Conservation (phyloP, 2,888 invertebrate genomes). For the Monochamus alternatus region DNA sequence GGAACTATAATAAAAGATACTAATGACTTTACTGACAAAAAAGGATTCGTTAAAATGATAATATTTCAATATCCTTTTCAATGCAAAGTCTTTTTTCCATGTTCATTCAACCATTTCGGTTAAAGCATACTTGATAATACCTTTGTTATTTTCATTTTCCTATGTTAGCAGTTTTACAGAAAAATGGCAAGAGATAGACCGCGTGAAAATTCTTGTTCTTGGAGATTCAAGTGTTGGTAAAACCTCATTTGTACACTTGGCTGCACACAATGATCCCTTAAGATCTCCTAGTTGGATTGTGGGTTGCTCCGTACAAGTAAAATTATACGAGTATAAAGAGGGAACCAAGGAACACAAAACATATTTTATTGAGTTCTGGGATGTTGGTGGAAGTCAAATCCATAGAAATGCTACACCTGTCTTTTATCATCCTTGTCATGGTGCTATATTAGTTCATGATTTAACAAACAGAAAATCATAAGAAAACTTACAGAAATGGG, state of each 20-base stretch:
- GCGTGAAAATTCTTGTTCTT: constrained; percentile 91
- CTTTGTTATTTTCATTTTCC: too few species aligned
- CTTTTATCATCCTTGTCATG: constrained; percentile 95
- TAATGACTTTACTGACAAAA: too few species aligned
- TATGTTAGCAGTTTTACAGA: too few species aligned
- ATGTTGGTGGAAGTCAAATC: constrained; percentile 94
- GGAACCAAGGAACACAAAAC: constrained; percentile 93
- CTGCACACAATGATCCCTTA: constrained; percentile 90
- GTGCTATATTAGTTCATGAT: constrained; percentile 97
- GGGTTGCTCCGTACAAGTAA: constrained; percentile 96
- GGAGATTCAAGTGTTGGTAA: constrained; percentile 98
- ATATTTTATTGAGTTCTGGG: constrained; percentile 97
- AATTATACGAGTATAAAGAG: constrained; percentile 95
- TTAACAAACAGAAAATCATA: constrained; percentile 97
- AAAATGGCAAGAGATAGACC: constrained; percentile 68
- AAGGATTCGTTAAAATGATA: too few species aligned
- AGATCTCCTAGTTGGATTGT: constrained; percentile 95
- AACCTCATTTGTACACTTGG: constrained; percentile 93
- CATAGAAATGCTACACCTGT: constrained; percentile 95
- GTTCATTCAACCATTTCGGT: too few species aligned
- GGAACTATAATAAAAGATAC: too few species aligned
- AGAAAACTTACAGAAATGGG: constrained; percentile 93
- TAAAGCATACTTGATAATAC: too few species aligned
- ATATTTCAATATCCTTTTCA: too few species aligned
- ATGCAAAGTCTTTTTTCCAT: too few species aligned